Evolutionary conservation across 1,140 invertebrate genomes (phyloP).

Genomic region (Ips nitidus): DNA sequence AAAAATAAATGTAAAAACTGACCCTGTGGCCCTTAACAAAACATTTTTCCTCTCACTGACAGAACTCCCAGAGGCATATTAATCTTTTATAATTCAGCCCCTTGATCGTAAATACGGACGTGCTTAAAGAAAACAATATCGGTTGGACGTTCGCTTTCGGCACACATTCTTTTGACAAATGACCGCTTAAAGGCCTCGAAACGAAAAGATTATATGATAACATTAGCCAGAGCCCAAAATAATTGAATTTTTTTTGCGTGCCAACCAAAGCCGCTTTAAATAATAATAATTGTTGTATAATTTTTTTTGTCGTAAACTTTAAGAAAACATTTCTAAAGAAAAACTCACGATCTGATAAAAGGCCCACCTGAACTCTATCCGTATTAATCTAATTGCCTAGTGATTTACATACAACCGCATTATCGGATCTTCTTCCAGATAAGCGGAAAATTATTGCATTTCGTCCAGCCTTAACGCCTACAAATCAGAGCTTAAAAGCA

Average conservation of each 20-base stretch:
- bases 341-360: too few species aligned
- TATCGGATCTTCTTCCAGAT: constrained; percentile 13
- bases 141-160: background rate
- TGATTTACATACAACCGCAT: constrained; percentile 16
- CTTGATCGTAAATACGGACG: constrained; percentile 17
- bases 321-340: too few species aligned
- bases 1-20: constrained; percentile 26
- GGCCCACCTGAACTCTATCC: too few species aligned
- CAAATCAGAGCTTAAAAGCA: constrained; percentile 26
- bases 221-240: background rate
- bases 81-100: constrained; percentile 27
- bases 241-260: too few species aligned
- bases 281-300: too few species aligned
- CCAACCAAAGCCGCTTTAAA: too few species aligned
- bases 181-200: constrained; percentile 9
- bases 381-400: constrained; percentile 14
- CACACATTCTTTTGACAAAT: constrained; percentile 25
- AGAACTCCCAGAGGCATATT: constrained; percentile 22
- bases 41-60: constrained; percentile 20
- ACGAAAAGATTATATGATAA: constrained; percentile 7
- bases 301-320: too few species aligned
- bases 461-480: constrained; percentile 23
- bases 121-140: constrained; percentile 28
- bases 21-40: constrained; percentile 8
- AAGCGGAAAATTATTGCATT: constrained; percentile 22